These are phyloP conservation scores for Yponomeuta malinellus DNA, from an alignment of 2,888 invertebrate genomes.

Conservation along the genomic window DNA sequence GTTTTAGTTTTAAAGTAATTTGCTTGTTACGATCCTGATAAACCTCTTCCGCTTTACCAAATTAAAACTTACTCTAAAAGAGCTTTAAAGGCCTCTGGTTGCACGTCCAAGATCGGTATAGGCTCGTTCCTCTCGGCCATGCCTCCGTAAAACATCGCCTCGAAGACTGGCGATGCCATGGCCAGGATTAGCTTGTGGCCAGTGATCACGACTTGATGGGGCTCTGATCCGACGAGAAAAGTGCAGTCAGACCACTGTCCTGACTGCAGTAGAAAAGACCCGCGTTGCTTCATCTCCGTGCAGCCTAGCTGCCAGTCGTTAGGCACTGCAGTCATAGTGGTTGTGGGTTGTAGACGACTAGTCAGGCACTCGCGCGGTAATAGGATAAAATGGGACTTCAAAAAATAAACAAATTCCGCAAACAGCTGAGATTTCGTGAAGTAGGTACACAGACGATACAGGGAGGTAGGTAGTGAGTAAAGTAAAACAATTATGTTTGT, in stretches of 20 bases:
- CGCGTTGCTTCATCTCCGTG: constrained; percentile 82
- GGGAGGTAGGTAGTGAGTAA: no score
- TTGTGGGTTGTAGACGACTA: not conserved
- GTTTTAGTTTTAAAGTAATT: no score
- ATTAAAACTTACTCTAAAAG: constrained; percentile 79
- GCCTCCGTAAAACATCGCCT: constrained; percentile 91
- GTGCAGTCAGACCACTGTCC: constrained; percentile 90
- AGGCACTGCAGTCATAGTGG: constrained; percentile 67
- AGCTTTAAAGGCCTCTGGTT: constrained; percentile 90
- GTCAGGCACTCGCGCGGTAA: not conserved
- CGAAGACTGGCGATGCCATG: constrained; percentile 92
- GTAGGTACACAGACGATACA: not conserved
- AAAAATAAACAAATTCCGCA: not conserved
- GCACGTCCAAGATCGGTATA: constrained; percentile 88
- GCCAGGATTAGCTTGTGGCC: constrained; percentile 89
- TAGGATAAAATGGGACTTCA: not conserved
- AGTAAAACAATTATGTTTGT: not conserved
- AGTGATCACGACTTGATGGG: constrained; percentile 82
- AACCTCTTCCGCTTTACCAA: not conserved
- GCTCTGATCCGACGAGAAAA: constrained; percentile 86
- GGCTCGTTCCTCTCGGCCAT: constrained; percentile 87
- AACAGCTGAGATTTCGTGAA: not conserved
- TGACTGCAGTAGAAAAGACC: constrained; percentile 83
- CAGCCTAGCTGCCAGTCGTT: constrained; percentile 87
- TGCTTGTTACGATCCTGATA: no score